A percentile compares a stretch with the other conserved stretches of the same genome.
Conservation (phyloP, 2,113 vertebrate species). For the Dicerorhinus sumatrensis region DNA sequence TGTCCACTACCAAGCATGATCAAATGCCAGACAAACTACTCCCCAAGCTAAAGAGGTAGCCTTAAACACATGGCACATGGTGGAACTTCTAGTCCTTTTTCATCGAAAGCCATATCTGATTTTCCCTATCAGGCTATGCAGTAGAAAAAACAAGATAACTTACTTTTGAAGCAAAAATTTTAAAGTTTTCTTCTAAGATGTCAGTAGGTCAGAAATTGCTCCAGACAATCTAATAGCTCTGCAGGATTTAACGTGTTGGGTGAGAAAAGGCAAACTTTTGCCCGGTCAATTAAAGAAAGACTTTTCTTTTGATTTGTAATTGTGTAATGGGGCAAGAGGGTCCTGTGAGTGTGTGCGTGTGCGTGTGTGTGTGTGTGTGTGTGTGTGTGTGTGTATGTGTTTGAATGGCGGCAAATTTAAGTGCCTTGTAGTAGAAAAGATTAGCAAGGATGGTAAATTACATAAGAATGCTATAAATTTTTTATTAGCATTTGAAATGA, state of each 20-base stretch:
- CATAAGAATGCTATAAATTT: neutral
- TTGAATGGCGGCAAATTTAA: conserved; percentile 11
- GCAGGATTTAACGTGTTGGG: conserved; percentile 65
- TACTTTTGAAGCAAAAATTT: conserved; percentile 43
- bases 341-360: neutral
- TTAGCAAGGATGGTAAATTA: conserved; percentile 21
- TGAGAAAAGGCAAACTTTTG: conserved; percentile 73
- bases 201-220: conserved; percentile 57
- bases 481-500: conserved; percentile 54
- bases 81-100: neutral
- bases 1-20: neutral
- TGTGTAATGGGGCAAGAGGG: neutral
- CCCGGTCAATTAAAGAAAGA: conserved; percentile 72
- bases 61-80: neutral
- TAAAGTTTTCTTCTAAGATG: conserved; percentile 72
- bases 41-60: neutral
- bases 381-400: neutral
- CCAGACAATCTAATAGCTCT: conserved; percentile 62
- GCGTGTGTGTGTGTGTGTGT: neutral
- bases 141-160: conserved; percentile 40
- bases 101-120: neutral
- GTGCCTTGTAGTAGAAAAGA: neutral
- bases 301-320: conserved; percentile 74
- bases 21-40: neutral
- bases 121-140: neutral